Conservation (phyloP, 2,888 invertebrate genomes). For the Xestia ashworthii region DNA sequence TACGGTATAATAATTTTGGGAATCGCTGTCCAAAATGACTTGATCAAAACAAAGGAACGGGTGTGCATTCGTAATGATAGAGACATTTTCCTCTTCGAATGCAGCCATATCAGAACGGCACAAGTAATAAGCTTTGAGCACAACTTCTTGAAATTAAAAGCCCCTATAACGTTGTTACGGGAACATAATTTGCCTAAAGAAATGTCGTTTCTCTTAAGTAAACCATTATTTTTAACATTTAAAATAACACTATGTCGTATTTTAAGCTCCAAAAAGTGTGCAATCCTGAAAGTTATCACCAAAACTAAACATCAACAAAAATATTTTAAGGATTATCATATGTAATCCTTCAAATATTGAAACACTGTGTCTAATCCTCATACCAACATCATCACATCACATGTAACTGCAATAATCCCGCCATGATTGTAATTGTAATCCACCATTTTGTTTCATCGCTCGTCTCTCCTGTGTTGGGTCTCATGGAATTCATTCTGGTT, state of each 20-base stretch:
- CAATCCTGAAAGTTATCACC: conserved; percentile 30
- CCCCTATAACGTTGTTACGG: neutral
- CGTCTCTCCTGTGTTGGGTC: conserved; percentile 31
- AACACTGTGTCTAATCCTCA: conserved; percentile 12
- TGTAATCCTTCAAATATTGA: conserved; percentile 29
- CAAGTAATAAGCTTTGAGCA: conserved; percentile 25
- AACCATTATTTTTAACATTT: neutral
- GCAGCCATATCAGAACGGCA: conserved; percentile 16
- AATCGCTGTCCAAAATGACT: conserved; percentile 40
- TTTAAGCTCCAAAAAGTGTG: conserved; percentile 46
- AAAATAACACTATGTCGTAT: neutral
- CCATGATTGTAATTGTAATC: neutral
- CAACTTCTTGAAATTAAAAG: neutral
- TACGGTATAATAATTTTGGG: conserved; percentile 21
- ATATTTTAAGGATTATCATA: conserved; percentile 9
- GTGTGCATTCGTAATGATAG: conserved; percentile 36
- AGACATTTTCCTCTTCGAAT: conserved; percentile 58
- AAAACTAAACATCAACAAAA: conserved; percentile 3
- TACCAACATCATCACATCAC: neutral
- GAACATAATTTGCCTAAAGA: neutral
- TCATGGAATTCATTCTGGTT: conserved; percentile 42
- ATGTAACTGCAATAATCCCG: neutral
- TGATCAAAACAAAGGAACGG: conserved; percentile 41
- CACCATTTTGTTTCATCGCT: conserved; percentile 27
- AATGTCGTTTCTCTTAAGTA: neutral